Evolutionary conservation across 2,888 invertebrate species (phyloP).

Genomic region (Pharmacophagus antenor): DNA sequence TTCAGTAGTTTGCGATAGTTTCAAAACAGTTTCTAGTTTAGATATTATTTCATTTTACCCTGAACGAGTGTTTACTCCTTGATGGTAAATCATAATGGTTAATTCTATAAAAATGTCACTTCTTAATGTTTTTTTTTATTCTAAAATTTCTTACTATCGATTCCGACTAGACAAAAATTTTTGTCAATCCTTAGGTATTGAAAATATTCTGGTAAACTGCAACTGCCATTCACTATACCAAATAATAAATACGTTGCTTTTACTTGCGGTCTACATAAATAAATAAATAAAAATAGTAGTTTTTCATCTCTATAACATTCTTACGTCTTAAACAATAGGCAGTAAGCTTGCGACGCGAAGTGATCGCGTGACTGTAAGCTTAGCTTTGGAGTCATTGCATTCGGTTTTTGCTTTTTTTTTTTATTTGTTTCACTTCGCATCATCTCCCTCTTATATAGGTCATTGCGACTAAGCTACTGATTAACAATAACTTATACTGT

Average conservation of each 20-base stretch:
- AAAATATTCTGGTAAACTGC: no score
- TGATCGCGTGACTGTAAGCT: slow-evolving; percentile 70
- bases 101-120: no score
- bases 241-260: background rate
- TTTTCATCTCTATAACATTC: slow-evolving; percentile 48
- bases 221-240: background rate
- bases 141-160: no score
- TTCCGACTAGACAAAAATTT: no score
- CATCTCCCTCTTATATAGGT: slow-evolving; percentile 65
- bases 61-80: no score
- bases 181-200: no score
- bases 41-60: no score
- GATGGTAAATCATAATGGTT: no score
- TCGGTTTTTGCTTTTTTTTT: slow-evolving; percentile 42
- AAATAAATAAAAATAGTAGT: slow-evolving; percentile 21
- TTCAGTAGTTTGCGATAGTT: no score
- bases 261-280: background rate
- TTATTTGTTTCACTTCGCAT: slow-evolving; percentile 42
- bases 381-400: slow-evolving; percentile 76
- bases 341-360: slow-evolving; percentile 69
- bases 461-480: slow-evolving; percentile 60
- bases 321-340: slow-evolving; percentile 47
- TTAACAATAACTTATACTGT: slow-evolving; percentile 34
- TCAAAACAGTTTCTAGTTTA: no score
- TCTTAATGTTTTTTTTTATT: no score